phyloP scores from a whole-genome alignment of 2,888 invertebrate species.

The Coelogynopora nodosa region DNA sequence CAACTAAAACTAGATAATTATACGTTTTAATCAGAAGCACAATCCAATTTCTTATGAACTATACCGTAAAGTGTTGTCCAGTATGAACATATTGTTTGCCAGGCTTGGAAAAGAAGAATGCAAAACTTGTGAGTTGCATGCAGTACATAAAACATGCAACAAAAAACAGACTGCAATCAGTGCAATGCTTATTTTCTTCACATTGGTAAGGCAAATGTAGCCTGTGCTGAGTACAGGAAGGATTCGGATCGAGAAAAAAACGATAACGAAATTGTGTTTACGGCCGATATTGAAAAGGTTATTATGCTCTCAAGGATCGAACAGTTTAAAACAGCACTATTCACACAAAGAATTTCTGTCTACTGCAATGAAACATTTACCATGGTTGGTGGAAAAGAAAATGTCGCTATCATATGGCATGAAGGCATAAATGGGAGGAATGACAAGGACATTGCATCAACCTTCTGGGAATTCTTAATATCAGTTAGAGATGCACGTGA shows the following conservation, averaged over 20 bases:
- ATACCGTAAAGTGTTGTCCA: background rate
- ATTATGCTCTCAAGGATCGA: background rate
- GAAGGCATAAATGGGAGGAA: background rate
- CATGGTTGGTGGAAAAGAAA: background rate
- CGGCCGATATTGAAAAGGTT: constrained; percentile 19
- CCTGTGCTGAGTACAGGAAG: background rate
- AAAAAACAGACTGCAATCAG: background rate
- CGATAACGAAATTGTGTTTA: background rate
- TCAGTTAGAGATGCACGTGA: constrained; percentile 6
- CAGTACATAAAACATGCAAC: background rate
- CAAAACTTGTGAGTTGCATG: background rate
- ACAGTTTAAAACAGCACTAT: background rate
- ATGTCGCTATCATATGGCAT: background rate
- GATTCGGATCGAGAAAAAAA: background rate
- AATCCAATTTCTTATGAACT: background rate
- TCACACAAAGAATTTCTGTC: background rate
- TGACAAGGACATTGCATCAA: background rate
- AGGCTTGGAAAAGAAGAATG: background rate
- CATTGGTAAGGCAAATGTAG: background rate
- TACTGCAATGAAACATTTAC: background rate
- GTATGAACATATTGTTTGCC: background rate
- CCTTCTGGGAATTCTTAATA: background rate
- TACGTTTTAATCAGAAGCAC: background rate
- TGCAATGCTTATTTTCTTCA: background rate
- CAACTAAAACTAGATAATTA: constrained; percentile 21